Conservation (phyloP, 2,113 vertebrate species). For the Trochalopteron elliotii region DNA sequence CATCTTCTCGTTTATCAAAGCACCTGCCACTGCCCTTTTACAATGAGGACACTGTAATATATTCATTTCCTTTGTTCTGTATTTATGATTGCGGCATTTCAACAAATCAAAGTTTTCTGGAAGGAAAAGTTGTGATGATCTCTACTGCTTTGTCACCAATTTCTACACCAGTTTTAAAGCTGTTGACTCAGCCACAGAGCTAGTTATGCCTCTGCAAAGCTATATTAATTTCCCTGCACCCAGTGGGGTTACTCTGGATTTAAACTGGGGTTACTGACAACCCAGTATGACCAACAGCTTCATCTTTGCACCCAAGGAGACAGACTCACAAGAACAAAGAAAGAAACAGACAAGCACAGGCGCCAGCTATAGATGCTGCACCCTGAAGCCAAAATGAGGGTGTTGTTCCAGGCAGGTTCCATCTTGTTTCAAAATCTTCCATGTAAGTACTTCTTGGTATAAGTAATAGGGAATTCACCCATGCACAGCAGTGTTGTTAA, state of each 20-base stretch:
- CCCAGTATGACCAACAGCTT: constrained; percentile 37
- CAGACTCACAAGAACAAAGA: constrained; percentile 51
- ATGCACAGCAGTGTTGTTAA: background rate
- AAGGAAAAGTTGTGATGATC: background rate
- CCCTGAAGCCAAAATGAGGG: constrained; percentile 51
- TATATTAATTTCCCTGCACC: background rate
- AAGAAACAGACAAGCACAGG: constrained; percentile 23
- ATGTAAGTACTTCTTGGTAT: background rate
- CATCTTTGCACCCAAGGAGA: constrained; percentile 34
- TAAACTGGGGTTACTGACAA: background rate
- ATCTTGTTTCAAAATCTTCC: constrained; percentile 44
- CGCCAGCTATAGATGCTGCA: constrained; percentile 38
- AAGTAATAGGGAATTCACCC: background rate
- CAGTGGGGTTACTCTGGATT: background rate
- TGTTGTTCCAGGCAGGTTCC: constrained; percentile 38
- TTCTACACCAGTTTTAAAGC: background rate
- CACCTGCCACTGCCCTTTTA: background rate
- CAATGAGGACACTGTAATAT: background rate
- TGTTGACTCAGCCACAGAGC: background rate
- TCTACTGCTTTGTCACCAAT: background rate
- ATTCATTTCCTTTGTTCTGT: constrained; percentile 4
- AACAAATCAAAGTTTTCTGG: constrained; percentile 29
- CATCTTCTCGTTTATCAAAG: background rate
- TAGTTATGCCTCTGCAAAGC: background rate
- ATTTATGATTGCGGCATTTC: background rate